Percentiles rank a stretch among this genome's conserved stretches.
Evolutionary conservation across 2,888 invertebrate species (phyloP).

Genomic region (Acronicta psi): DNA sequence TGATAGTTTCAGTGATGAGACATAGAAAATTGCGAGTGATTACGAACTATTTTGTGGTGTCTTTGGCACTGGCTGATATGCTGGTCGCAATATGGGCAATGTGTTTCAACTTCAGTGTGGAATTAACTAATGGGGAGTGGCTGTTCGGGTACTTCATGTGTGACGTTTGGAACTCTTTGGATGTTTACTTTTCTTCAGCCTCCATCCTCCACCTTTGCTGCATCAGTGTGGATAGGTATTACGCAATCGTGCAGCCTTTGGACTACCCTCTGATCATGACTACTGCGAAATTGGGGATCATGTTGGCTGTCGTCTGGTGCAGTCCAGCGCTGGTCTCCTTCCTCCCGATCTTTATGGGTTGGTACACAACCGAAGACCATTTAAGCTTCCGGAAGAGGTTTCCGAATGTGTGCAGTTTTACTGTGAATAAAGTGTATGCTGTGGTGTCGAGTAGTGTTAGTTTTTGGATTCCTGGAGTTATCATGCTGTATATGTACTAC

Average conservation of each 20-base stretch:
- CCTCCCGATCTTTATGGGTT: conserved; percentile 97
- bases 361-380: conserved; percentile 97
- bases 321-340: conserved; percentile 97
- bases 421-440: conserved; percentile 95
- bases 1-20: conserved; percentile 94
- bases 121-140: conserved; percentile 95
- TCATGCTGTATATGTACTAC: conserved; percentile 98
- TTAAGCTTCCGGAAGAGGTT: conserved; percentile 91
- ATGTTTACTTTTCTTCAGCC: conserved; percentile 98
- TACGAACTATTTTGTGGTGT: conserved; percentile 98
- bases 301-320: conserved; percentile 97
- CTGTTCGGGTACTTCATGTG: conserved; percentile 97
- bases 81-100: conserved; percentile 97
- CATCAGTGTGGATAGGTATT: conserved; percentile 96
- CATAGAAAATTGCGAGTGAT: conserved; percentile 92
- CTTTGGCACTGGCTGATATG: conserved; percentile 97
- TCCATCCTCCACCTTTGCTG: conserved; percentile 98
- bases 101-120: conserved; percentile 97
- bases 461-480: conserved; percentile 97
- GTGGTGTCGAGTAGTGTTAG: conserved; percentile 96
- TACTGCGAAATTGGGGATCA: conserved; percentile 92
- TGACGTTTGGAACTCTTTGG: conserved; percentile 98
- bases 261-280: conserved; percentile 98
- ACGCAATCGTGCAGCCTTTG: conserved; percentile 97
- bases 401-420: conserved; percentile 94